Conservation (phyloP, 2,113 vertebrate species). For the Carlito syrichta region DNA sequence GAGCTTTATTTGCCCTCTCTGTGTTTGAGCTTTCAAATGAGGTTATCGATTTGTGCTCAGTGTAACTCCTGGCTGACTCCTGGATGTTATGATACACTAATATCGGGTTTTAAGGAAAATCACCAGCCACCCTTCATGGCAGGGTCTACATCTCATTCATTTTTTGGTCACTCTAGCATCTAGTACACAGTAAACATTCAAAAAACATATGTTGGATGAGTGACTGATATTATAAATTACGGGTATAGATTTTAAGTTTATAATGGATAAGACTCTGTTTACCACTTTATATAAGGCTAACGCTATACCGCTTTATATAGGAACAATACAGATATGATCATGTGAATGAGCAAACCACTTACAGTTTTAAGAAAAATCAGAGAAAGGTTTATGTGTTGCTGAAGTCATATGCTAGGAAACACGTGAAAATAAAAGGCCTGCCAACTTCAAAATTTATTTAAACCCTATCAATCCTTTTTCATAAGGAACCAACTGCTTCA, state of each 20-base stretch:
- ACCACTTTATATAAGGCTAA: background rate
- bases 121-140: background rate
- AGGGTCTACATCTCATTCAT: background rate
- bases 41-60: slow-evolving; percentile 65
- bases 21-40: slow-evolving; percentile 58
- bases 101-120: slow-evolving; percentile 11
- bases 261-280: slow-evolving; percentile 21
- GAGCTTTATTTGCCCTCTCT: slow-evolving; percentile 49
- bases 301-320: background rate
- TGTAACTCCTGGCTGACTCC: slow-evolving; percentile 38
- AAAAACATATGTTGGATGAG: background rate
- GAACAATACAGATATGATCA: background rate
- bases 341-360: background rate
- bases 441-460: background rate
- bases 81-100: slow-evolving; percentile 30
- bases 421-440: background rate
- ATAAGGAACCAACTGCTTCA: background rate
- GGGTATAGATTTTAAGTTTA: slow-evolving; percentile 11
- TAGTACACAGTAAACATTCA: slow-evolving; percentile 41
- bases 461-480: background rate
- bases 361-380: background rate
- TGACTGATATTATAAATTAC: background rate
- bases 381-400: background rate
- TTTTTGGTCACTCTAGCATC: background rate
- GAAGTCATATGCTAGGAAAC: background rate